Evolutionary conservation across 2,888 invertebrate genomes (phyloP), one percentile per base, ranked within the genome.

Genomic region (Sympetrum striolatum): DNA sequence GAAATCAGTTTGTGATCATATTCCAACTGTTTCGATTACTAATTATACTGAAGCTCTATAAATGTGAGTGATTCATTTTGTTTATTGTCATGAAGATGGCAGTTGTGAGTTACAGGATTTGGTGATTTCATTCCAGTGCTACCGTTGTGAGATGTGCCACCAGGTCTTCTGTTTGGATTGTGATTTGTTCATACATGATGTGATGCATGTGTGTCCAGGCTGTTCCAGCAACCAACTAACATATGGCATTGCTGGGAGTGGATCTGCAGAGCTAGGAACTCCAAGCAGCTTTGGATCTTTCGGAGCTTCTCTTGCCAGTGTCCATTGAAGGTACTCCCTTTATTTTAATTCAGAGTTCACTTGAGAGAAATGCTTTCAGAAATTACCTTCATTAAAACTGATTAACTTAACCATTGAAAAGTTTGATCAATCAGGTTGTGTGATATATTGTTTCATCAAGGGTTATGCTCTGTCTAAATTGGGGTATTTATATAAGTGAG

Each of bases 161-260:
- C 96, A 97, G 93, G 94, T 95, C 91, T 99, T 98, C 94, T 99
- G 99, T 93, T 95, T 98, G 92, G 98, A 99, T 94, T 99, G 99
- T 95, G 99, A 99, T 95, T 95, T 98, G 92, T 98, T 98, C 93
- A 96, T 99, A 73, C 98, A 99, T 92, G 98, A 98, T 92, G 97
- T 98, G 0, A 95, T 99, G 90, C 99, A 99, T 94, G 97, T 98
- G 73, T 99, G 99, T 94, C 99, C 99, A 25, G 99, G 98, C 80
- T 99, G 99, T 94, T 96, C 98, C n/a, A 96, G 97, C 3, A 96
- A 95, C 93, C 94, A 39, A n/a, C 86, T 39, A n/a, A 86, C 86
- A 0, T 86, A 86, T 39, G 86, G 86, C 58, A 60, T 86, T 37
- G 86, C 86, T 15, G 86, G 86, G n/a, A 60, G 86, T 64, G 60